Percentiles rank a stretch among this genome's conserved stretches.
phyloP scores from a whole-genome alignment of 2,797 vertebrate genomes.

The Artibeus lituratus region DNA sequence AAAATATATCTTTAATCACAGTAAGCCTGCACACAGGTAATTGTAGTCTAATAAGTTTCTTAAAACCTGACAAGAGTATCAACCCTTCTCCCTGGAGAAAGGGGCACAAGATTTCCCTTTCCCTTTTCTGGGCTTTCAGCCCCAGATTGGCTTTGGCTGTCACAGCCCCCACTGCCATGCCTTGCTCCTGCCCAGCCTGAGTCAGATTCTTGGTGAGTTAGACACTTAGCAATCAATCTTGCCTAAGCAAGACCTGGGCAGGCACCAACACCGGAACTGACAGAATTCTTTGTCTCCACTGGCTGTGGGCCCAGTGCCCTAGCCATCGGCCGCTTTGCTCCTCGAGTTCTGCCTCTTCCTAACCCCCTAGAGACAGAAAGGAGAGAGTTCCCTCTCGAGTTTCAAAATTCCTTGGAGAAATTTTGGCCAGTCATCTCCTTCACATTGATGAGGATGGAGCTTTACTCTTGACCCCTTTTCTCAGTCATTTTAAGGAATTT shows the following conservation, averaged over 20 bases:
- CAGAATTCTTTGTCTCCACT: background rate
- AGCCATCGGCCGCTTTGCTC: background rate
- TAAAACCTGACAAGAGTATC: background rate
- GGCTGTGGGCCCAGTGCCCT: background rate
- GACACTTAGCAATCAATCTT: background rate
- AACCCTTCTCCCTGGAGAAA: background rate
- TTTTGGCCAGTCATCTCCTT: background rate
- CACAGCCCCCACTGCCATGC: background rate
- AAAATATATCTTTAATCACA: conserved; percentile 20
- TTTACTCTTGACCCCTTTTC: background rate
- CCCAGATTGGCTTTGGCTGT: background rate
- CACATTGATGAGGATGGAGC: background rate
- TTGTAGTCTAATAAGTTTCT: background rate
- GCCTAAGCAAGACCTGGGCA: background rate
- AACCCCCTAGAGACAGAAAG: background rate
- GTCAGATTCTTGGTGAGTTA: background rate
- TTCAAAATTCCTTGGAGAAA: background rate
- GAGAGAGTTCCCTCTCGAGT: background rate
- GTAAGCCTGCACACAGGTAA: background rate
- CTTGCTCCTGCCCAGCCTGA: background rate
- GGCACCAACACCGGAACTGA: background rate
- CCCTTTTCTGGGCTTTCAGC: background rate
- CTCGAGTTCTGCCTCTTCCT: background rate
- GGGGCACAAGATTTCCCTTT: background rate
- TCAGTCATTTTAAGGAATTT: background rate